Evolutionary conservation across 2,888 invertebrate genomes (phyloP).

Genomic region (Anaspis maculata): DNA sequence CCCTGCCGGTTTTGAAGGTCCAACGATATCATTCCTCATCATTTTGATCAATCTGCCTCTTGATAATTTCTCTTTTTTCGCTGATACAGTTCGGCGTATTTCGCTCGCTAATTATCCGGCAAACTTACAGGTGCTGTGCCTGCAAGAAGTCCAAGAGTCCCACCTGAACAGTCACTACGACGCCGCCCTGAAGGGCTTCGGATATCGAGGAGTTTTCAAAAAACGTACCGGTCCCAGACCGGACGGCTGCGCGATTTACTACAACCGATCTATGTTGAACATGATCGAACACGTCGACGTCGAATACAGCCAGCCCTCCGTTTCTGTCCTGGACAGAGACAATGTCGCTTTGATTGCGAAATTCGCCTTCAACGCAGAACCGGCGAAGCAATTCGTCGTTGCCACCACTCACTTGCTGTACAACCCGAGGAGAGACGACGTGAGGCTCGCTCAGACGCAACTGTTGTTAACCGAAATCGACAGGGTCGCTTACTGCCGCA

Average conservation of each 20-base stretch:
- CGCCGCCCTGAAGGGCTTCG: conserved; percentile 45
- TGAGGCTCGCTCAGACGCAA: conserved; percentile 81
- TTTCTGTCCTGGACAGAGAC: conserved; percentile 67
- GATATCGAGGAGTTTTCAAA: conserved; percentile 71
- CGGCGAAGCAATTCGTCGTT: conserved; percentile 56
- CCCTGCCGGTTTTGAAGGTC: no score
- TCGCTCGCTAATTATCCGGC: no score
- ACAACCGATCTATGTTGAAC: conserved; percentile 57
- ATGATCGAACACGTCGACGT: conserved; percentile 59
- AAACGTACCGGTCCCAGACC: conserved; percentile 69
- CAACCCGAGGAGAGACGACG: conserved; percentile 82
- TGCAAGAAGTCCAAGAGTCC: conserved; percentile 86
- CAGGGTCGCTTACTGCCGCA: conserved; percentile 53
- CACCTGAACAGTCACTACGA: conserved; percentile 56
- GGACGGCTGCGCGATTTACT: conserved; percentile 92
- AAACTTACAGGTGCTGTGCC: conserved; percentile 59
- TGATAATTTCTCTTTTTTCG: no score
- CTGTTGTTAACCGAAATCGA: conserved; percentile 79
- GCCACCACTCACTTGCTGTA: conserved; percentile 93
- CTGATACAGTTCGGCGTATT: no score
- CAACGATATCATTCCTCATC: no score
- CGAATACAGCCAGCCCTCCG: conserved; percentile 57
- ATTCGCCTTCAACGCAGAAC: conserved; percentile 49
- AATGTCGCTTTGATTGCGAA: conserved; percentile 81
- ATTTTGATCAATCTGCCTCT: conserved; percentile 3